These are phyloP conservation scores for Lacerta bilineata DNA, from an alignment of 2,797 vertebrate species.

Conservation along the genomic window DNA sequence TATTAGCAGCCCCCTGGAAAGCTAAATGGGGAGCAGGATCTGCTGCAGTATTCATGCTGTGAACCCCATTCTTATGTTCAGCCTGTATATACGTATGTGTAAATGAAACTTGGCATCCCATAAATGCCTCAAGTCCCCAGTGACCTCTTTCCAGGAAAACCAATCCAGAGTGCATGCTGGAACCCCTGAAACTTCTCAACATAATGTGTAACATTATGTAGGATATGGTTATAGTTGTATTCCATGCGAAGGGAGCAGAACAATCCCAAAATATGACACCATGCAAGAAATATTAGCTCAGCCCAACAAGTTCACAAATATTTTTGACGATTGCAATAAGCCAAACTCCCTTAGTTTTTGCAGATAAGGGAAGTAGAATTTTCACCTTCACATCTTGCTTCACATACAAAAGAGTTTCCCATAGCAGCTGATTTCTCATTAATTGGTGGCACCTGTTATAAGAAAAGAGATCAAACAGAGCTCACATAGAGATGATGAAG, in stretches of 20 bases:
- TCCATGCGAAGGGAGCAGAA: neutral
- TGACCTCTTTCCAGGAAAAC: neutral
- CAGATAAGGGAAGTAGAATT: neutral
- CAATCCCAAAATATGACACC: no score
- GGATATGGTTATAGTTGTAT: no score
- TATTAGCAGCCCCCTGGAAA: no score
- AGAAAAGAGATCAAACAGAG: constrained; percentile 7
- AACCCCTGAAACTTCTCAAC: neutral
- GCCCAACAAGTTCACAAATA: neutral
- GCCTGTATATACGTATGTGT: no score
- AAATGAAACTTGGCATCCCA: no score
- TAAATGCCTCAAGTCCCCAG: no score
- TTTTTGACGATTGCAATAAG: neutral
- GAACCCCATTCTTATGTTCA: no score
- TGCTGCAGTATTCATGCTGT: no score
- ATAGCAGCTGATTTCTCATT: neutral
- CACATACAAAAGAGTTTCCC: neutral
- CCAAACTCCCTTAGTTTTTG: neutral
- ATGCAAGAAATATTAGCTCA: neutral
- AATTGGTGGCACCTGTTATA: neutral
- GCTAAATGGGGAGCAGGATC: no score
- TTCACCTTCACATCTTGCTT: neutral
- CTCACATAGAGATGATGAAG: neutral
- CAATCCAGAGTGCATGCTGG: neutral
- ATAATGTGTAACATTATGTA: neutral